These are phyloP conservation scores for Turnix velox DNA, from an alignment of 2,113 vertebrate genomes.

Conservation along the genomic window DNA sequence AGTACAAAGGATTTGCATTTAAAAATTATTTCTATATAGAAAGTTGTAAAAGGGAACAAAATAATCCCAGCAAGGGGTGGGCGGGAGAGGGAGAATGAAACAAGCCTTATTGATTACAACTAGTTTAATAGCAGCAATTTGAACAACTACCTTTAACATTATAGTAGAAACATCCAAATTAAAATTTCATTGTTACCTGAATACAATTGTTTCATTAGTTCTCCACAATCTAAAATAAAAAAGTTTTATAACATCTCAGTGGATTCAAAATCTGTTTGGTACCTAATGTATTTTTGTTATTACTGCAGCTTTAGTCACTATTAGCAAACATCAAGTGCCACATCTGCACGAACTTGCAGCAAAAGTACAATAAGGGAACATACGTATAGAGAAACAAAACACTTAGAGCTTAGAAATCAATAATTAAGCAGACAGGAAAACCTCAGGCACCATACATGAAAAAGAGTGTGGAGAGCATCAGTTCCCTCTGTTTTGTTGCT, in stretches of 20 bases:
- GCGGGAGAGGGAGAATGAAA: background rate
- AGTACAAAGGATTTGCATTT: background rate
- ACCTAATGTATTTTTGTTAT: background rate
- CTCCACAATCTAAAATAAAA: background rate
- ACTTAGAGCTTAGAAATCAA: constrained; percentile 6
- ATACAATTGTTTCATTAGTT: background rate
- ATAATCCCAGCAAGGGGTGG: background rate
- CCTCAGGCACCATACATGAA: background rate
- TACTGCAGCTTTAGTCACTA: background rate
- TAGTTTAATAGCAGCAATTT: background rate
- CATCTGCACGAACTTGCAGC: background rate
- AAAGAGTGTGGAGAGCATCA: background rate
- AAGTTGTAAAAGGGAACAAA: background rate
- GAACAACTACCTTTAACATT: background rate
- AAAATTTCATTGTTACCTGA: background rate
- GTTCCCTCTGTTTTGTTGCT: background rate
- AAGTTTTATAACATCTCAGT: background rate
- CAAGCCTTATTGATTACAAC: background rate
- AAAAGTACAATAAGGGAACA: background rate
- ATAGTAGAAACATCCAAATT: background rate
- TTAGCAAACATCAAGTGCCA: background rate
- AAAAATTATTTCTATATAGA: background rate
- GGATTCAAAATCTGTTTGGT: background rate
- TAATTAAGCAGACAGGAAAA: constrained; percentile 11
- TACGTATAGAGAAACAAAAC: background rate